phyloP scores from a whole-genome alignment of 2,888 invertebrate species.

The Reticulitermes lucifugus region DNA sequence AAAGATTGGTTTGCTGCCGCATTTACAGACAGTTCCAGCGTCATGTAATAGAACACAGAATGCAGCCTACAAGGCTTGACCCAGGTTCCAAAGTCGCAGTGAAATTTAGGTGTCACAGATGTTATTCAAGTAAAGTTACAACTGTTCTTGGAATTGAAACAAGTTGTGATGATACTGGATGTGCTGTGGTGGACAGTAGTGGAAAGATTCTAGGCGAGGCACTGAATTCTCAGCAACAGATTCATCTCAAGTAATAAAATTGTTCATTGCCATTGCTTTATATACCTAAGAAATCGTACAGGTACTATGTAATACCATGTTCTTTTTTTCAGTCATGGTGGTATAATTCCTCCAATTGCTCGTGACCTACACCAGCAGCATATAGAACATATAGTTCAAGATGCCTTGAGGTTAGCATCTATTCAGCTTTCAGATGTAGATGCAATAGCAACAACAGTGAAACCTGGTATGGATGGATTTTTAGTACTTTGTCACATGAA shows the following conservation, averaged over 20 bases:
- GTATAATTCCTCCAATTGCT: slow-evolving; percentile 91
- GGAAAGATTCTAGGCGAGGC: slow-evolving; percentile 84
- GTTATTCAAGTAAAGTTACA: too few species aligned
- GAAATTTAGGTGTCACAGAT: too few species aligned
- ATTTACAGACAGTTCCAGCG: too few species aligned
- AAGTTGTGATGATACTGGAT: slow-evolving; percentile 97
- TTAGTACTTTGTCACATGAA: neutral
- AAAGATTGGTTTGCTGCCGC: too few species aligned
- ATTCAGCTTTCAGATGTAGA: slow-evolving; percentile 75
- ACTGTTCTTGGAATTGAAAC: slow-evolving; percentile 92
- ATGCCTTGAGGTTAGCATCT: slow-evolving; percentile 73
- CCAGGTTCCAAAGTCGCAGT: too few species aligned
- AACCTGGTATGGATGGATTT: slow-evolving; percentile 71
- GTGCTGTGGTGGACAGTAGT: slow-evolving; percentile 82
- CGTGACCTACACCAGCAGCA: slow-evolving; percentile 82
- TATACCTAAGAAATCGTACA: neutral
- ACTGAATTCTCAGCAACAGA: slow-evolving; percentile 81
- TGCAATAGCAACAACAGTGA: slow-evolving; percentile 92
- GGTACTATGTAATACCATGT: neutral
- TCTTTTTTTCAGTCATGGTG: slow-evolving; percentile 74
- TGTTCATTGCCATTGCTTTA: neutral
- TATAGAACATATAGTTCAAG: slow-evolving; percentile 78
- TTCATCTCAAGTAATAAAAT: slow-evolving; percentile 75
- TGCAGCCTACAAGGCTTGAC: too few species aligned
- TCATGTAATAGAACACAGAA: too few species aligned